Conservation (phyloP, 2,888 invertebrate genomes). For the Heliconius ismenius region DNA sequence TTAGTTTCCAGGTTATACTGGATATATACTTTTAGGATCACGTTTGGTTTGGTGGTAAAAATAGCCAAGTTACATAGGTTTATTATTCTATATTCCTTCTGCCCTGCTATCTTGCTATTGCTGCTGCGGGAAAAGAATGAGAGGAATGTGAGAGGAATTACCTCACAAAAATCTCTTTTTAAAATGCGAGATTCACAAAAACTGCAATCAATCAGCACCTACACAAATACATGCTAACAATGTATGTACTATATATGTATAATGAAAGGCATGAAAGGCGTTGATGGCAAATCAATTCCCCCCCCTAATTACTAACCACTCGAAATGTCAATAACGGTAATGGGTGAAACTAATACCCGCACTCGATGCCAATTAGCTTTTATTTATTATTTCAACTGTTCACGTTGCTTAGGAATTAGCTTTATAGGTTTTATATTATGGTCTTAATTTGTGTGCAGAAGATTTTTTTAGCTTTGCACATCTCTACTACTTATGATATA, state of each 20-base stretch:
- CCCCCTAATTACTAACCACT: constrained; percentile 15
- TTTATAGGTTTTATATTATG: not conserved
- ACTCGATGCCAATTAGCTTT: constrained; percentile 6
- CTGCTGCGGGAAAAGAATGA: too few species aligned
- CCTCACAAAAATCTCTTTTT: too few species aligned
- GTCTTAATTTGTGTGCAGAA: not conserved
- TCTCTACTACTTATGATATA: too few species aligned
- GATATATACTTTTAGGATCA: too few species aligned
- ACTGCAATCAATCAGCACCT: not conserved
- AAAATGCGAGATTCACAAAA: too few species aligned
- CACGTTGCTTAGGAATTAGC: not conserved
- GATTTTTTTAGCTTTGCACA: not conserved
- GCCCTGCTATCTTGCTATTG: too few species aligned
- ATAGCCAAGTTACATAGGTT: too few species aligned
- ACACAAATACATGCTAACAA: not conserved
- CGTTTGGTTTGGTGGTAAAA: too few species aligned
- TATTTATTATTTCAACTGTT: constrained; percentile 21
- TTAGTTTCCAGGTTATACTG: too few species aligned
- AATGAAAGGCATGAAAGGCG: not conserved
- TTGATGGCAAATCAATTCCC: constrained; percentile 16
- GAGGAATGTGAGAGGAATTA: too few species aligned
- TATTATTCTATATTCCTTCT: too few species aligned
- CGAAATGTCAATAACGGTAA: constrained; percentile 19
- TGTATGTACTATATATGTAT: not conserved
- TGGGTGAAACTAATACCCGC: constrained; percentile 19